phyloP scores from a whole-genome alignment of 30 jellyfish, hydroid and myxozoan genomes.

The Clytia hemisphaerica region DNA sequence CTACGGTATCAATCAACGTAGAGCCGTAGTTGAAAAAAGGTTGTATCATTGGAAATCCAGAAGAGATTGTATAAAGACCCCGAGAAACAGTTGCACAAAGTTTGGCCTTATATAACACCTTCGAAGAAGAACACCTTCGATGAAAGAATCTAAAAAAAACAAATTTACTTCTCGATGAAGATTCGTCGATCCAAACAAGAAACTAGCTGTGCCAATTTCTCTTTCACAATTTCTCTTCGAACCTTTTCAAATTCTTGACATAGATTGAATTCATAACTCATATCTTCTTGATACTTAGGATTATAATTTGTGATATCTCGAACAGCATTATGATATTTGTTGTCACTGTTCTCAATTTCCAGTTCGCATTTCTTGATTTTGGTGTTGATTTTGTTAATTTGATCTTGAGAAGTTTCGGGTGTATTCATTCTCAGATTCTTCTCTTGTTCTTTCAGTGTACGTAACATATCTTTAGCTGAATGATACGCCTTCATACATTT shows the following conservation, averaged over 20 bases:
- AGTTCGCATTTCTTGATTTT: slow-evolving; percentile 49
- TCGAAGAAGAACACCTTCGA: background rate
- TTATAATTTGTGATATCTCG: slow-evolving; percentile 67
- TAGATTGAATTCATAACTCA: slow-evolving; percentile 58
- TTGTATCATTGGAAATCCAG: background rate
- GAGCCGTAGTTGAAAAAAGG: no score
- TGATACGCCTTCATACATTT: slow-evolving; percentile 71
- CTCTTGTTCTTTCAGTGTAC: slow-evolving; percentile 37
- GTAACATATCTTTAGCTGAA: slow-evolving; percentile 37
- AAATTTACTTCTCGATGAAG: slow-evolving; percentile 43
- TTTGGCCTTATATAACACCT: background rate
- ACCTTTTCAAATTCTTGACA: slow-evolving; percentile 51
- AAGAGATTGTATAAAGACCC: background rate
- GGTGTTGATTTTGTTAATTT: slow-evolving; percentile 23
- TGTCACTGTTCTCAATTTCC: slow-evolving; percentile 41
- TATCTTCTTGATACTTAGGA: slow-evolving; percentile 66
- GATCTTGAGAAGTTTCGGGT: slow-evolving; percentile 52
- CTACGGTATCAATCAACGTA: background rate
- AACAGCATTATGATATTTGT: slow-evolving; percentile 52
- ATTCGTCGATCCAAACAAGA: slow-evolving; percentile 53
- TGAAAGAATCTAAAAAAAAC: background rate
- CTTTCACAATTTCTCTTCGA: slow-evolving; percentile 48
- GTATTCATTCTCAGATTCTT: slow-evolving; percentile 16
- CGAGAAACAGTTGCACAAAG: background rate
- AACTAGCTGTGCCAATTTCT: slow-evolving; percentile 29